Conservation (phyloP, 2,113 vertebrate genomes). For the Aythya baeri region DNA sequence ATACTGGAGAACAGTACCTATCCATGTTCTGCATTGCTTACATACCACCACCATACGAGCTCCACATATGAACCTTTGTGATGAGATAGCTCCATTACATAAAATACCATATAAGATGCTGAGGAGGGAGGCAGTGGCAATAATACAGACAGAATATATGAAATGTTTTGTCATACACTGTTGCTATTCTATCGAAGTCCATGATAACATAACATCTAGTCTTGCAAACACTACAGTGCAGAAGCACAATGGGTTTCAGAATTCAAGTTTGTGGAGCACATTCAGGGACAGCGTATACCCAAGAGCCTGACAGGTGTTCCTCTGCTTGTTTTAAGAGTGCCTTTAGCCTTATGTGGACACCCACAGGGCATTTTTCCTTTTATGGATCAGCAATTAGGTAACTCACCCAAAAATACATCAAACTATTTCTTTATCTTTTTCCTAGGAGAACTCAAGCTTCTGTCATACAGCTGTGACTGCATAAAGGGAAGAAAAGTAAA, state of each 20-base stretch:
- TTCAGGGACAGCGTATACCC: not conserved
- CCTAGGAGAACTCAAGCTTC: not conserved
- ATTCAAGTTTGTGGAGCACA: not conserved
- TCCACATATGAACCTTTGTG: not conserved
- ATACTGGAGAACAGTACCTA: not conserved
- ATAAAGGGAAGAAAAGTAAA: not conserved
- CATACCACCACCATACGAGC: not conserved
- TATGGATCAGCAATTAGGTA: not conserved
- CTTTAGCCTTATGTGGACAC: not conserved
- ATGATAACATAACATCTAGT: not conserved
- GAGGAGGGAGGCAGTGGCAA: not conserved
- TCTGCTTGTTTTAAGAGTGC: not conserved
- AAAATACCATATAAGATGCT: too few species aligned
- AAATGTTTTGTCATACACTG: not conserved
- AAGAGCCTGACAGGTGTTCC: not conserved
- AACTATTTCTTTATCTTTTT: not conserved
- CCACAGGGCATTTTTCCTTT: not conserved
- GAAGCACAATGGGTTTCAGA: not conserved
- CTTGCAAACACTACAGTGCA: not conserved
- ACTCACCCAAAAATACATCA: not conserved
- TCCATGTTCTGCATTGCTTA: not conserved
- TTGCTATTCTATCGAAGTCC: not conserved
- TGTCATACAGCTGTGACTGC: not conserved
- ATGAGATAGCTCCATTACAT: not conserved
- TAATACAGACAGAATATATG: not conserved